Percentiles rank a stretch among this genome's conserved stretches.
Conservation (phyloP, 2,888 invertebrate genomes). For the Oligia fasciuncula region DNA sequence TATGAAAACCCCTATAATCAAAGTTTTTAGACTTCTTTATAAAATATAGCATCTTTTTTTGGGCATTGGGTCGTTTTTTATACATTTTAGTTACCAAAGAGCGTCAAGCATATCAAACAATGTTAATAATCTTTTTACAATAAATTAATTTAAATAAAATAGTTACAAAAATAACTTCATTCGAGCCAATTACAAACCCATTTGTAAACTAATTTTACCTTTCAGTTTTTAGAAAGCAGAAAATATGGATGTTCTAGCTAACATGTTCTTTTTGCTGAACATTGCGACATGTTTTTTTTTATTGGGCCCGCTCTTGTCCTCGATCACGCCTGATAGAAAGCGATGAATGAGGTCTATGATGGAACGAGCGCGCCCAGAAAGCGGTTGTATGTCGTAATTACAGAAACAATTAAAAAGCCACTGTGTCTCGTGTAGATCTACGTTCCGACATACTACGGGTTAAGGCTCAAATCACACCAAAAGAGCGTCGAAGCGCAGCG, state of each 20-base stretch:
- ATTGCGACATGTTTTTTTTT: no score
- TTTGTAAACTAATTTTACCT: neutral
- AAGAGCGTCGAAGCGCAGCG: no score
- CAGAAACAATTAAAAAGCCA: no score
- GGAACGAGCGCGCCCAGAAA: no score
- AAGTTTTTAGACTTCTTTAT: neutral
- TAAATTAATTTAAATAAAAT: neutral
- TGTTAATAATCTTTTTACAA: constrained; percentile 24
- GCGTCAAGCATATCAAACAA: constrained; percentile 16
- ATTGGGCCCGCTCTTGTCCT: no score
- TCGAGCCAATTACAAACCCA: neutral
- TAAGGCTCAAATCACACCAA: no score
- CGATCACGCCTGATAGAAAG: no score
- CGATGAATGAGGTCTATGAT: no score
- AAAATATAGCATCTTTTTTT: neutral
- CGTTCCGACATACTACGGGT: no score
- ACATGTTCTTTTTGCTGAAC: neutral
- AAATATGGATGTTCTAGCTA: neutral
- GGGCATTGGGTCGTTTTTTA: neutral
- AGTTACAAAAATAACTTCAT: constrained; percentile 9
- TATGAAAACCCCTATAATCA: constrained; percentile 39
- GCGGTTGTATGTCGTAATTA: no score
- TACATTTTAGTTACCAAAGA: constrained; percentile 16
- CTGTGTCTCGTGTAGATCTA: no score
- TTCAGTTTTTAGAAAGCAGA: neutral